phyloP scores from a whole-genome alignment of 2,113 vertebrate genomes.

The Triplophysa tibetana region DNA sequence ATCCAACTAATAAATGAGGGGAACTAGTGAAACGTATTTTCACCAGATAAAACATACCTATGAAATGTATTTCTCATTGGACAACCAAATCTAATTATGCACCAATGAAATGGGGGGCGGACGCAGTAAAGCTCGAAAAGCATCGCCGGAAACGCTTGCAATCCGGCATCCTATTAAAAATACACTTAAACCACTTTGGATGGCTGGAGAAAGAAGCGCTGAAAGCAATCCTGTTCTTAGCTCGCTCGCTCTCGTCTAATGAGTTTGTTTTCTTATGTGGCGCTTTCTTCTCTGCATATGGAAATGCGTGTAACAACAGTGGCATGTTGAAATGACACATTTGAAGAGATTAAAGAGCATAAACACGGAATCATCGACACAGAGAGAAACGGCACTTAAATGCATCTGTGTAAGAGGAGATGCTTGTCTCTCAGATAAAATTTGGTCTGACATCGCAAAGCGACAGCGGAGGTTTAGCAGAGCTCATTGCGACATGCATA shows the following conservation, averaged over 20 bases:
- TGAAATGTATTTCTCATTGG: constrained; percentile 74
- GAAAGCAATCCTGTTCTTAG: constrained; percentile 48
- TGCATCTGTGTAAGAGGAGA: not conserved
- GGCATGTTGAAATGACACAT: constrained; percentile 22
- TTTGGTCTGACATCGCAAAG: not conserved
- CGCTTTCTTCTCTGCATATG: constrained; percentile 23
- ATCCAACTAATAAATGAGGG: constrained; percentile 80
- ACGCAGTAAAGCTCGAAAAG: constrained; percentile 32
- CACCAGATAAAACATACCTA: constrained; percentile 72
- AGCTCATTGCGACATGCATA: constrained; percentile 7
- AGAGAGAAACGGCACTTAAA: not conserved
- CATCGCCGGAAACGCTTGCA: constrained; percentile 42
- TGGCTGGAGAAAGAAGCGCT: not conserved
- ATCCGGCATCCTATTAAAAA: constrained; percentile 45
- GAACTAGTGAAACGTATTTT: constrained; percentile 66
- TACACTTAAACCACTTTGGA: constrained; percentile 42
- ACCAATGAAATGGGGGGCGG: constrained; percentile 54
- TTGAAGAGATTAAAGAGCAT: not conserved
- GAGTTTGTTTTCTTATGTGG: constrained; percentile 15
- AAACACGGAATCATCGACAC: constrained; percentile 8
- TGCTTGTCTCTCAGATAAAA: not conserved
- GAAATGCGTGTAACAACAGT: not conserved
- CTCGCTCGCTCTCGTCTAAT: constrained; percentile 17
- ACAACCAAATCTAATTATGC: constrained; percentile 71
- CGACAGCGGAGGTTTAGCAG: not conserved